phyloP scores from a whole-genome alignment of 1,140 invertebrate genomes.

The Magallana angulata region DNA sequence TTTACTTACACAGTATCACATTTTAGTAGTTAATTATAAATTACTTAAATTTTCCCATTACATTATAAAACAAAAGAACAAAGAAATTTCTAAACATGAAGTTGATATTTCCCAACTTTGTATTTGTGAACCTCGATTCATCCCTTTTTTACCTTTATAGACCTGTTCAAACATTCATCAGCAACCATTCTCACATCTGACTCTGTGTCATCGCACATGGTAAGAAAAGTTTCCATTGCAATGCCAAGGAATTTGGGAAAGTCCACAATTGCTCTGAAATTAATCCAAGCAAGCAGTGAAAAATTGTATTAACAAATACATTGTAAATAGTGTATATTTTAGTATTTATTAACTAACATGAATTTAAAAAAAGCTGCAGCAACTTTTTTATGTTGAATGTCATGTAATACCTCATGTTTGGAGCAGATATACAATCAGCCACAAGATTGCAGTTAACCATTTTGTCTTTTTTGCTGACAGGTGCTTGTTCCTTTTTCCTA shows the following conservation, averaged over 20 bases:
- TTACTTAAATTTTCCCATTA: too few relatives aligned
- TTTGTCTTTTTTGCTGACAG: constrained; percentile 86
- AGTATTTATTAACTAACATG: neutral
- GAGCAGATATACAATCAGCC: constrained; percentile 85
- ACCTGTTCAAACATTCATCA: constrained; percentile 89
- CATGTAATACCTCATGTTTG: constrained; percentile 78
- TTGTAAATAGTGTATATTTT: too few relatives aligned
- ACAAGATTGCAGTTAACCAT: constrained; percentile 85
- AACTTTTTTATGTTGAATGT: neutral
- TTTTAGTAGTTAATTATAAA: too few relatives aligned
- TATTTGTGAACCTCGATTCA: too few relatives aligned
- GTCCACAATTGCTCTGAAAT: constrained; percentile 79
- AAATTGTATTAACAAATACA: too few relatives aligned
- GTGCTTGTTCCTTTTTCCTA: constrained; percentile 80
- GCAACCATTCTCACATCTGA: constrained; percentile 89
- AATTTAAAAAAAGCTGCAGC: neutral
- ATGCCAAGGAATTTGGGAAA: constrained; percentile 86
- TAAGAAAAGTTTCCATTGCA: constrained; percentile 86
- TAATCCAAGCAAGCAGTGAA: neutral
- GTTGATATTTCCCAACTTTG: too few relatives aligned
- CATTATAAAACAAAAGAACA: too few relatives aligned
- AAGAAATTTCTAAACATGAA: too few relatives aligned
- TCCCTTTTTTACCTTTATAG: constrained; percentile 84
- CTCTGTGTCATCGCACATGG: constrained; percentile 87
- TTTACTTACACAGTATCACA: neutral